Conservation (phyloP, 1,140 invertebrate genomes). For the Drosophila nasuta region DNA sequence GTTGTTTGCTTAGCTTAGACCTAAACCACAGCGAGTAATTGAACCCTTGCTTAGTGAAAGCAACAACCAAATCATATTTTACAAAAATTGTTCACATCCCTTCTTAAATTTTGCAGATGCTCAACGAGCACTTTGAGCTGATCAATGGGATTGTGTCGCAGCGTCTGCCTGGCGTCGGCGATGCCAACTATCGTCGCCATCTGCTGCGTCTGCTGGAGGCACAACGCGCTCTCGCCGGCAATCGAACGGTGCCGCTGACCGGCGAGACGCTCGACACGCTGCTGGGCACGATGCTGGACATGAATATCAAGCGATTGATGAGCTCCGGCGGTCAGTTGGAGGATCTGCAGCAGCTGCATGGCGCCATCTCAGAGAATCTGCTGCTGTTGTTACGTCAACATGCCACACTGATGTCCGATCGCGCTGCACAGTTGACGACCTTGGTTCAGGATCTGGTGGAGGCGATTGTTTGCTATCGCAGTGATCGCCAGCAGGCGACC, state of each 20-base stretch:
- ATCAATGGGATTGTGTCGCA: conserved; percentile 53
- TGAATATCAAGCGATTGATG: conserved; percentile 70
- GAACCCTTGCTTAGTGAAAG: too few relatives aligned
- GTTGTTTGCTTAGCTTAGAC: too few relatives aligned
- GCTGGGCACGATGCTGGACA: conserved; percentile 63
- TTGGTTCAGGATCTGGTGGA: conserved; percentile 78
- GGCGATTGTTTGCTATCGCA: conserved; percentile 74
- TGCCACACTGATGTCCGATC: conserved; percentile 65
- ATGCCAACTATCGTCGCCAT: conserved; percentile 30
- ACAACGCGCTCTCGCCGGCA: conserved; percentile 63
- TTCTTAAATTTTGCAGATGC: conserved; percentile 56
- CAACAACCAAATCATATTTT: too few relatives aligned
- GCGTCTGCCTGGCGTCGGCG: conserved; percentile 48
- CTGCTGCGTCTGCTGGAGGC: conserved; percentile 56
- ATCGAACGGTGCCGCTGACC: conserved; percentile 71
- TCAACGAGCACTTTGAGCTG: conserved; percentile 77
- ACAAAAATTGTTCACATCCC: too few relatives aligned
- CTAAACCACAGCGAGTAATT: too few relatives aligned
- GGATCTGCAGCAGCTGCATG: conserved; percentile 62
- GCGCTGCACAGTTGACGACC: conserved; percentile 69
- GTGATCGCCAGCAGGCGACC: conserved; percentile 68
- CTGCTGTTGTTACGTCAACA: conserved; percentile 67
- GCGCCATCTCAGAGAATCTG: conserved; percentile 56
- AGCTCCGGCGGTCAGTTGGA: conserved; percentile 47
- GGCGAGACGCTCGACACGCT: conserved; percentile 73